Evolutionary conservation across 1,140 invertebrate genomes (phyloP).

Genomic region (Stegodyphus dumicola): DNA sequence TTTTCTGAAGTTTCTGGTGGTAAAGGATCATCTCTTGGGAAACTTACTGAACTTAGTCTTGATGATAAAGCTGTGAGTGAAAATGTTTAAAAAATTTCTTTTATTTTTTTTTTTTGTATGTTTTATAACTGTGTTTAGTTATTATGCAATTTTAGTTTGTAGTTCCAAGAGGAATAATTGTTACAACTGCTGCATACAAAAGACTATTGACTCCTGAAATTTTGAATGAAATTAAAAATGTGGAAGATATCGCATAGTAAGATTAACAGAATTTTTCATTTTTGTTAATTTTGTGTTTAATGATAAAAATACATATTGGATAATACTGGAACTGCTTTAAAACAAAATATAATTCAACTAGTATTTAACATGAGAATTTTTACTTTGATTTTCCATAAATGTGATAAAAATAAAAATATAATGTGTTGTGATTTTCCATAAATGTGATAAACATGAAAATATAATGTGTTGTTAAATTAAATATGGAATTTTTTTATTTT

Average conservation of each 20-base stretch:
- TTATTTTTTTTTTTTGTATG: neutral
- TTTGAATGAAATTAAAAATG: neutral
- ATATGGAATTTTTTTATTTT: too few relatives aligned
- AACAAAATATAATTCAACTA: neutral
- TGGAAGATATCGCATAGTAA: slow-evolving; percentile 19
- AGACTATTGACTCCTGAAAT: neutral
- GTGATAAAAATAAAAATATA: too few relatives aligned
- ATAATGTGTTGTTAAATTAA: too few relatives aligned
- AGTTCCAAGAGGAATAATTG: slow-evolving; percentile 74
- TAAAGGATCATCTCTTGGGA: slow-evolving; percentile 78
- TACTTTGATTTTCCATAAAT: too few relatives aligned
- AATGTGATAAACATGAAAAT: too few relatives aligned
- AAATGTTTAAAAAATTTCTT: slow-evolving; percentile 19
- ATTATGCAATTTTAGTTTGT: neutral
- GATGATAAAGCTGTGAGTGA: too few relatives aligned
- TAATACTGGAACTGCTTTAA: neutral
- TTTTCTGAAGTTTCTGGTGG: slow-evolving; percentile 73
- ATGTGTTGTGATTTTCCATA: too few relatives aligned
- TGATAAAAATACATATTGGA: neutral
- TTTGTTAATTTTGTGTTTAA: neutral
- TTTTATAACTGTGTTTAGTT: neutral
- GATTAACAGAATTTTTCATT: neutral
- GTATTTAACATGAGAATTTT: neutral
- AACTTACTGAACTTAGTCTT: slow-evolving; percentile 68
- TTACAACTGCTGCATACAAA: slow-evolving; percentile 72